Percentiles rank a stretch among this genome's conserved stretches.
Evolutionary conservation across 2,888 invertebrate species (phyloP).

Genomic region (Lepetodrilus schrolli): DNA sequence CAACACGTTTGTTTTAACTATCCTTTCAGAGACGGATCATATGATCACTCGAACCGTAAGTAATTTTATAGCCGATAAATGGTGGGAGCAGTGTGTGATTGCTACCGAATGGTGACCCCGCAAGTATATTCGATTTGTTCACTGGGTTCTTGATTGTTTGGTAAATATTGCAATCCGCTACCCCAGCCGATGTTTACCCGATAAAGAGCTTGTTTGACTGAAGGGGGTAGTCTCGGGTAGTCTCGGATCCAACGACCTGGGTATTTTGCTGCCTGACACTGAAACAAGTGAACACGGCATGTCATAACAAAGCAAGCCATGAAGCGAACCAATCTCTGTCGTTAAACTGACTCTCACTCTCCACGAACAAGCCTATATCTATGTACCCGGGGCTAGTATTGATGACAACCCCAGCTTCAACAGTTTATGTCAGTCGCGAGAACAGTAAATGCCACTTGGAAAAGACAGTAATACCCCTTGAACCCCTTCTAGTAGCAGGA

Average conservation of each 20-base stretch:
- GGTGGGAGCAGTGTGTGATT: not conserved
- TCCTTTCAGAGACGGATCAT: not conserved
- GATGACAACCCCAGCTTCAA: not conserved
- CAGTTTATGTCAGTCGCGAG: too few relatives aligned
- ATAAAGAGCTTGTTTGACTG: not conserved
- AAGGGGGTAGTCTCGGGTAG: too few relatives aligned
- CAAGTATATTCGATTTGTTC: not conserved
- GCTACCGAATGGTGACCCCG: not conserved
- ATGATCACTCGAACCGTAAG: not conserved
- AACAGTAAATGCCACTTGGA: too few relatives aligned
- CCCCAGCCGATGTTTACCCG: not conserved
- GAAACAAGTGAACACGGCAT: conserved; percentile 6
- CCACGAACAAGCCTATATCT: not conserved
- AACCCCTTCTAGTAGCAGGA: too few relatives aligned
- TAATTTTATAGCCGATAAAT: not conserved
- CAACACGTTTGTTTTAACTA: not conserved
- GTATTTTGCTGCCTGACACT: not conserved
- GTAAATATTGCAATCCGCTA: not conserved
- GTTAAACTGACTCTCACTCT: not conserved
- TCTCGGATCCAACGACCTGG: not conserved
- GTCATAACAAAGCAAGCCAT: not conserved
- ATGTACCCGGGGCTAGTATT: not conserved
- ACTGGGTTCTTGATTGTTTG: not conserved
- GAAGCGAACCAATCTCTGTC: not conserved
- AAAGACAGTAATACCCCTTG: too few relatives aligned